Conservation (phyloP, 2,888 invertebrate genomes). For the Gari tellinella region DNA sequence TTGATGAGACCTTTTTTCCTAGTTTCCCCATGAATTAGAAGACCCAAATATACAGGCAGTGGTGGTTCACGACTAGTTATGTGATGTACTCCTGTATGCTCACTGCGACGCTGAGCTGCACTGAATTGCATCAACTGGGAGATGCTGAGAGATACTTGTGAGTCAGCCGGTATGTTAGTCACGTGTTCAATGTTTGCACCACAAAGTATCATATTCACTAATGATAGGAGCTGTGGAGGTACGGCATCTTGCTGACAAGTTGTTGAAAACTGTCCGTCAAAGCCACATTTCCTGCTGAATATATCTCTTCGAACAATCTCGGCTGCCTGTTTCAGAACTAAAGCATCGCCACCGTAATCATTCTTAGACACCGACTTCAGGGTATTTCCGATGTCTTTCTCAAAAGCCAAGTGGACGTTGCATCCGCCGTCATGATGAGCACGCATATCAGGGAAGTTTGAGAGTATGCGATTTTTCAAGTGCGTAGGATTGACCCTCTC, state of each 20-base stretch:
- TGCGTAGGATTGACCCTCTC: not conserved
- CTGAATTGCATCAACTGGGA: too few relatives aligned
- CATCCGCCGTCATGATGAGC: not conserved
- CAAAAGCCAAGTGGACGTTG: not conserved
- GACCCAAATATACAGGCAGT: too few relatives aligned
- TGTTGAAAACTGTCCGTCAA: not conserved
- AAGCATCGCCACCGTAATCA: conserved; percentile 5
- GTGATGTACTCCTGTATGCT: too few relatives aligned
- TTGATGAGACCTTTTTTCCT: too few relatives aligned
- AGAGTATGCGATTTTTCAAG: conserved; percentile 4
- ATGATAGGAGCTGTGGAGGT: too few relatives aligned
- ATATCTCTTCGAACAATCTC: conserved; percentile 3
- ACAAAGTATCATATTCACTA: not conserved
- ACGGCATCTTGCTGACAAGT: not conserved
- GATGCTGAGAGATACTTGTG: not conserved
- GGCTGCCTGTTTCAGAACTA: not conserved
- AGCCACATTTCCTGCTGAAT: not conserved
- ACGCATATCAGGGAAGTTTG: not conserved
- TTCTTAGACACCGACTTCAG: not conserved
- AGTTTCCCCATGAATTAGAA: too few relatives aligned
- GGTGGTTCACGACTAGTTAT: too few relatives aligned
- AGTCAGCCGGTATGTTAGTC: too few relatives aligned
- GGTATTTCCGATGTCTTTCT: conserved; percentile 1
- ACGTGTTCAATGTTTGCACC: conserved; percentile 2
- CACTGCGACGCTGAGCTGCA: too few relatives aligned